These are phyloP conservation scores for Abramis brama DNA, from an alignment of 2,113 vertebrate species.

Conservation along the genomic window DNA sequence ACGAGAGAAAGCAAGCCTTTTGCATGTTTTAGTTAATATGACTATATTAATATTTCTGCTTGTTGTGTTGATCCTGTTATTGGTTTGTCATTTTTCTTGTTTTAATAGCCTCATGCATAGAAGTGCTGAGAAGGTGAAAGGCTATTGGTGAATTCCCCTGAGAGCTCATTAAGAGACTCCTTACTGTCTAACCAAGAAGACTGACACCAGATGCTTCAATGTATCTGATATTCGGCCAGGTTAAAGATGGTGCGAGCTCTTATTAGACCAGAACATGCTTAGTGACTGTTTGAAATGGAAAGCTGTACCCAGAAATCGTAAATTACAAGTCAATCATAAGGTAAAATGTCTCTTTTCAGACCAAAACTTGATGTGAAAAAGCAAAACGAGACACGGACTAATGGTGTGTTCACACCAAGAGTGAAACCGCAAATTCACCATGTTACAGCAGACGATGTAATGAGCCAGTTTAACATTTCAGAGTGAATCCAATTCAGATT, in stretches of 20 bases:
- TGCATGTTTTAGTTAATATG: not conserved
- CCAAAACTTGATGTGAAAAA: not conserved
- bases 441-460: not conserved
- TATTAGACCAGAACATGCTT: conserved; percentile 3
- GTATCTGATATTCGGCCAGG: not conserved
- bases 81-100: not conserved
- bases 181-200: conserved; percentile 13
- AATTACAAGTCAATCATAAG: no score
- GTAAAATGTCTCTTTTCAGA: not conserved
- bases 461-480: not conserved
- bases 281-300: not conserved
- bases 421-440: not conserved
- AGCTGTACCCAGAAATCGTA: not conserved
- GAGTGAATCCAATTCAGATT: conserved; percentile 5
- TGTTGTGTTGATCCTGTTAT: not conserved
- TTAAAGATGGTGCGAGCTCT: not conserved
- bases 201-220: conserved; percentile 26
- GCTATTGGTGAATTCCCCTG: not conserved
- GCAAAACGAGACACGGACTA: not conserved
- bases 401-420: not conserved
- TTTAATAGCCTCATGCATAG: not conserved
- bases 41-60: not conserved
- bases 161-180: conserved; percentile 25
- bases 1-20: not conserved
- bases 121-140: conserved; percentile 18